Base-by-base conservation (phyloP, 37 sponge, comb jelly and placozoan genomes). In the Trichoplax adhaerens region DNA sequence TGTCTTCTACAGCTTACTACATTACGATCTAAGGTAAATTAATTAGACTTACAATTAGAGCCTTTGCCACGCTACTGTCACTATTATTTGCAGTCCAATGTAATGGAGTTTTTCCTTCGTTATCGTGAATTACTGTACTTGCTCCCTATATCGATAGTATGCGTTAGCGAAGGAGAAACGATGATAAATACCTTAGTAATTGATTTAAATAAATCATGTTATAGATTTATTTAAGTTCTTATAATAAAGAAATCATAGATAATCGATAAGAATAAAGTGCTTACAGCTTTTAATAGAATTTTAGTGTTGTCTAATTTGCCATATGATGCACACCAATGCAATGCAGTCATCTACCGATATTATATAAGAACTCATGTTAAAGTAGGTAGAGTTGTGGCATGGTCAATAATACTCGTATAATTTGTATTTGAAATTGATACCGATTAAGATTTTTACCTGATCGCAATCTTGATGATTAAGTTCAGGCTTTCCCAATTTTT, bases 241-340 rank as follows among this genome's bases (percentile, higher is more conserved):
- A 29, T 29, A 29, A 29, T 29, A 29, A 29, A 29, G 29, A 29
- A 29, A 29, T 29, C 29, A 29, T 29, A 29, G 29, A 29, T 29
- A 29, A 29, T 29, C 29, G 29, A 29, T 29, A 60, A 12, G 12
- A 60, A 12, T 60, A 5, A 3, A 4, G 7, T 0, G 48, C 83
- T 81, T 53, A 88, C 89, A 12, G 85, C 81, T 68, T 87, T 87
- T 55, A 90, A 64, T 1, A 90, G 77, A 0, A 77, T 29, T 49
- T 53, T 65, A 57, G 86, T 74, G 63, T 76, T 79, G 2, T 90
- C 91, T 48, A 79, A 48, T 57, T 67, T 81, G 58, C 84, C 84
- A 69, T 90, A 84, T 58, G 86, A 90, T 0, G 91, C 91, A 83
- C 91, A 84, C 91, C 91, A 90, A 61, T 90, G 91, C 1, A 90